Base-by-base conservation (phyloP, 2,797 vertebrate species). In the Anisognathus igniventris region DNA sequence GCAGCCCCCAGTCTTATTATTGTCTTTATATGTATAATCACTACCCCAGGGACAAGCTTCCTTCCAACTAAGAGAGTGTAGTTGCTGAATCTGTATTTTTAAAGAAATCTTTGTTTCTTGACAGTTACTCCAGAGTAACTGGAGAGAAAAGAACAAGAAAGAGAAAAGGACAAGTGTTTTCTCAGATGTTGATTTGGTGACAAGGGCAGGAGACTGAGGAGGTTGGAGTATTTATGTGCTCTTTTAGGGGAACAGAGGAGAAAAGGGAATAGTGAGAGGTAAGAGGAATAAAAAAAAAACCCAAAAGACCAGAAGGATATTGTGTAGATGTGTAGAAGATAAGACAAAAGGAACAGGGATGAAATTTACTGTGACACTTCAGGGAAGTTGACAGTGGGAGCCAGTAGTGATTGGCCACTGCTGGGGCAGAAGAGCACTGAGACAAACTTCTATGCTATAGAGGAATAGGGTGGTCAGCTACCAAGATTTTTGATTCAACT, bases 11-110 rank as follows among this genome's bases (percentile, higher is more conserved):
- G 71, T 83, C 90, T 96, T 97, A 93, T 96, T 97, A 94, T 96
- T 95, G 88, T 96, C 93, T 92, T 96, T 96, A 96, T 97, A 97
- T 95, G 93, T 95, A 82, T 97, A 97, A 95, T 97, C 93, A 93
- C 95, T 73, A 95, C 96, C 89, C 74, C 28, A 82, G 96, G 92
- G 97, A 97, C 64, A 65, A 31, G 44, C 65, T 89, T 84, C 58
- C 71, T 96, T 96, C 79, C 70, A 83, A 78, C 45, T 94, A 95
- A 95, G 85, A 88, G 67, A 78, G 24, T 88, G 56, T 71, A 87
- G 80, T 91, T 97, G 97, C 96, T 97, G 96, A 97, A 80, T 96
- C 71, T 87, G 65, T 94, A 30, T 93, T 96, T 95, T 92, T 83
- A 3, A 78, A 95, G 75, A 77, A 81, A 90, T 70, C n/a, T 86